Conservation (phyloP, 2,113 vertebrate species). For the Ovis aries region DNA sequence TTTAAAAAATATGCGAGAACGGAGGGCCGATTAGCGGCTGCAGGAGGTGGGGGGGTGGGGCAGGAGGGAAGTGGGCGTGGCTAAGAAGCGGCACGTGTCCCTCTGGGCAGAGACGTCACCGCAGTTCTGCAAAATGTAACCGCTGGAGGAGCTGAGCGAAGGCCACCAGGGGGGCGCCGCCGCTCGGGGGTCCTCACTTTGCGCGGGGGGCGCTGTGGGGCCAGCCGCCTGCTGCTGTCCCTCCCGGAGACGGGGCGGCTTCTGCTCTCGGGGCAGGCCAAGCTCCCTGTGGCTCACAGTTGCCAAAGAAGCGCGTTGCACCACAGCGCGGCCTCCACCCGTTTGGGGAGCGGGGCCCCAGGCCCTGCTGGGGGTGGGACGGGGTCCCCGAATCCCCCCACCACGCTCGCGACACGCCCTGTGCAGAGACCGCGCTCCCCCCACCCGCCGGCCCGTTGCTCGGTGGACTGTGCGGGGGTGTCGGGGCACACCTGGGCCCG, state of each 20-base stretch:
- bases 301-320: constrained; percentile 12
- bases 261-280: neutral
- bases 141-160: neutral
- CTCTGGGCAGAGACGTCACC: neutral
- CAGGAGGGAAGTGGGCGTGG: neutral
- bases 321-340: neutral
- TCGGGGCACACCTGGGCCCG: neutral
- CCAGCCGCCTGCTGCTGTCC: neutral
- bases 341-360: neutral
- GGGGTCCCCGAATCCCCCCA: neutral
- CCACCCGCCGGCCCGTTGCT: neutral
- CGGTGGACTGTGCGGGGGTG: neutral
- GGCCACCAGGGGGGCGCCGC: neutral
- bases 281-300: neutral
- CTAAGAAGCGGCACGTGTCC: neutral
- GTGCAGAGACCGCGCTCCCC: neutral
- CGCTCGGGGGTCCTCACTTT: neutral
- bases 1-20: neutral
- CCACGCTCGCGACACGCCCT: neutral
- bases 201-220: neutral
- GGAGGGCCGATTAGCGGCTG: neutral
- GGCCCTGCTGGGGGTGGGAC: neutral
- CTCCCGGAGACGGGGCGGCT: neutral
- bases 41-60: neutral
- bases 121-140: neutral